Evolutionary conservation across 1,140 invertebrate species (phyloP), one percentile per base, ranked within the genome.

Genomic region (Scaptomyza pallida): DNA sequence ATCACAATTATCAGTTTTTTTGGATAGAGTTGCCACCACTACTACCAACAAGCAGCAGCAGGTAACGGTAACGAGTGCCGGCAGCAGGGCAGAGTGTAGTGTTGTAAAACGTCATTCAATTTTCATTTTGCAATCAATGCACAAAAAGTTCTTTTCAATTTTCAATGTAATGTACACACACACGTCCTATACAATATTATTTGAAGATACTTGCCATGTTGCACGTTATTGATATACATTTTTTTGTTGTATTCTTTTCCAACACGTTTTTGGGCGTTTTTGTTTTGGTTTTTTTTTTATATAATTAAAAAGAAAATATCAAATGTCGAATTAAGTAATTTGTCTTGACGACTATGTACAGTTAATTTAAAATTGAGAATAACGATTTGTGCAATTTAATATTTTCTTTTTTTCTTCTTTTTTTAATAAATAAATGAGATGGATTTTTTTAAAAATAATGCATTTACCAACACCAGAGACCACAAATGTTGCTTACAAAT

Each of bases 81-180:
- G n/a, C n/a, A n/a, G n/a, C n/a, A 21, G 21, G 2, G 26, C 26
- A 37, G 19, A 47, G 16, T n/a, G n/a, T 43, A 70, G 61, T 57
- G 26, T 51, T 71, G 61, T 51, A 40, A 71, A 57, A 51, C 40
- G 51, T 50, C 47, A 33, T 61, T 64, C 60, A 30, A 35, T 10
- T 35, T 40, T 65, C 17, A 51, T 57, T 35, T 82, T 67, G 80
- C 77, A 90, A 71, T 90, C 33, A 78, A 78, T 90, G 89, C 89
- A 91, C 89, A 91, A 91, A 91, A 89, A 77, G 89, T 90, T 90
- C 76, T 91, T 91, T 91, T 91, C 89, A 91, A 91, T 89, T 89
- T 91, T 89, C 54, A 80, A 77, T n/a, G 70, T 65, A 88, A 77
- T 89, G 89, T 90, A 90, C 89, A 82, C 81, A 86, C 79, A 79